phyloP scores from a whole-genome alignment of 2,888 invertebrate species.

The Nymphalis polychloros region DNA sequence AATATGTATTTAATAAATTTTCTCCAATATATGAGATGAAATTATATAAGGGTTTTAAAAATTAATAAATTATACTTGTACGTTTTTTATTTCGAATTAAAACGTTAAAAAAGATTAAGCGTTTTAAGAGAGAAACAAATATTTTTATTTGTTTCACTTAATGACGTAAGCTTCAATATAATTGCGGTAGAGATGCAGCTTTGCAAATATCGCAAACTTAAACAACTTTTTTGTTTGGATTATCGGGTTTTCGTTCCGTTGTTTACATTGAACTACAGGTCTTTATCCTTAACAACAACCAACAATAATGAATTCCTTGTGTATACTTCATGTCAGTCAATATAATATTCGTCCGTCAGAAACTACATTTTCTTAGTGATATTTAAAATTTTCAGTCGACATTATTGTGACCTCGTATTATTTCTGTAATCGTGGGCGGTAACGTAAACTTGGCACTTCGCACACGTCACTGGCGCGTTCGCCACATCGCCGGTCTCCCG shows the following conservation, averaged over 20 bases:
- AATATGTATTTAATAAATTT: no score
- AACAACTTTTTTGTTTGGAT: conserved; percentile 41
- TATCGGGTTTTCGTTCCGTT: conserved; percentile 44
- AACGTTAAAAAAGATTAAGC: not conserved
- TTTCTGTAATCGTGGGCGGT: conserved; percentile 59
- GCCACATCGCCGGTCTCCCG: conserved; percentile 50
- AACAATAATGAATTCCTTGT: no score
- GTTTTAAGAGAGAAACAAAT: not conserved
- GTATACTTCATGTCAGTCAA: no score
- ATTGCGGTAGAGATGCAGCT: conserved; percentile 41
- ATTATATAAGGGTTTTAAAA: no score
- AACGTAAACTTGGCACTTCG: conserved; percentile 72
- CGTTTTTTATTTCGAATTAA: no score
- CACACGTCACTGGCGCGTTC: conserved; percentile 49
- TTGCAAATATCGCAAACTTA: conserved; percentile 43
- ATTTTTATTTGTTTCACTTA: conserved; percentile 16
- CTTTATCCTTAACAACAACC: no score
- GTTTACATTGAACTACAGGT: not conserved
- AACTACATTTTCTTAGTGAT: conserved; percentile 20
- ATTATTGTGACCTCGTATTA: conserved; percentile 62
- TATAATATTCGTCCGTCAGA: not conserved
- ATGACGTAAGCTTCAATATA: conserved; percentile 37
- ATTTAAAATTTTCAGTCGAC: conserved; percentile 39
- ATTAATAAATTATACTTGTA: no score
- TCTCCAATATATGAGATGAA: no score